A percentile compares a stretch with the other conserved stretches of the same genome.
Conservation (phyloP, 2,888 invertebrate genomes). For the Pristionchus mayeri region DNA sequence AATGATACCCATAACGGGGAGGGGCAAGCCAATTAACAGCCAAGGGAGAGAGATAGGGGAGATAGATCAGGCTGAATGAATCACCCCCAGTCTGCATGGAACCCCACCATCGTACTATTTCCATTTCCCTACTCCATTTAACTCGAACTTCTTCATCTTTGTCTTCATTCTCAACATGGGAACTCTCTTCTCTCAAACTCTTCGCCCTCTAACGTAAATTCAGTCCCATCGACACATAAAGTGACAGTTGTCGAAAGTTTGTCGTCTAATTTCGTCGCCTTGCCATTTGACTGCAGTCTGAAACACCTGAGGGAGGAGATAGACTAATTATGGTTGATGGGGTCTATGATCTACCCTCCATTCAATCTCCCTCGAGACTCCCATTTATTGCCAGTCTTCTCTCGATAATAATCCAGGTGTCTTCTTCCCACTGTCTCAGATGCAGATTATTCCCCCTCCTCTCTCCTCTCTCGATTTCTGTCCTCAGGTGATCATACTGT, state of each 20-base stretch:
- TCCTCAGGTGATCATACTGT: neutral
- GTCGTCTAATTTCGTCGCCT: neutral
- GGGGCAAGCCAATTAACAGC: conserved; percentile 31
- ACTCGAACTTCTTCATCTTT: neutral
- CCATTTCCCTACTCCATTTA: no score
- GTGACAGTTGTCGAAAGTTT: conserved; percentile 34
- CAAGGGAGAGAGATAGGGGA: conserved; percentile 11
- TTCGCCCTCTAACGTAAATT: conserved; percentile 33
- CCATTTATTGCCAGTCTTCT: conserved; percentile 38
- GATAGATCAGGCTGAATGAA: neutral
- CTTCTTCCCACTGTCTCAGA: conserved; percentile 40
- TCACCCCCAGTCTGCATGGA: neutral
- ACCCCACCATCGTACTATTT: no score
- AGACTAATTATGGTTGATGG: conserved; percentile 19
- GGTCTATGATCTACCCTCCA: conserved; percentile 24
- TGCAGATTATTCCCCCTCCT: neutral
- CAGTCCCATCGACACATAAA: neutral
- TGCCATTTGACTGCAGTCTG: neutral
- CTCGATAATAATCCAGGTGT: conserved; percentile 34
- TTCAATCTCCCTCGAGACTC: neutral
- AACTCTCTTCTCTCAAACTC: neutral
- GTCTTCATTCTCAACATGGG: neutral
- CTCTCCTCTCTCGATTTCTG: neutral
- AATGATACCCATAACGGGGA: conserved; percentile 36
- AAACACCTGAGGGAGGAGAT: neutral